phyloP scores from a whole-genome alignment of 2,888 invertebrate genomes.

The Drosophila quinaria region DNA sequence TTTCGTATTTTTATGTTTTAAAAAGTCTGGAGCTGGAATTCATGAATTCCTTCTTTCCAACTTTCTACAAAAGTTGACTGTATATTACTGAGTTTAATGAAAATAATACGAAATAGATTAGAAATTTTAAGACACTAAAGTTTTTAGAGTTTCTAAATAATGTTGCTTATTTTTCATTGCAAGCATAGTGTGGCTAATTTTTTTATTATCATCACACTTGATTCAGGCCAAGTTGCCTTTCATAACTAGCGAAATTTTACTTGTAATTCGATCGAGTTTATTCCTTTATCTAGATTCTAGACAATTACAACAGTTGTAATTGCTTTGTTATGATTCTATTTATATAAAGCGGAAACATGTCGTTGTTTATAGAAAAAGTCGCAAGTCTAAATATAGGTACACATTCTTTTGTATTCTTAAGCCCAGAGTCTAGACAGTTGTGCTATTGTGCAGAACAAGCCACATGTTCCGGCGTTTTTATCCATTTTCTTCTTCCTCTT shows the following conservation, averaged over 20 bases:
- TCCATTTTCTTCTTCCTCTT: neutral
- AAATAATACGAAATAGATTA: too few relatives aligned
- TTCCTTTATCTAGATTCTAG: neutral
- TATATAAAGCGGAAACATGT: slow-evolving; percentile 4
- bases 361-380: slow-evolving; percentile 2
- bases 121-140: too few relatives aligned
- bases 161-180: too few relatives aligned
- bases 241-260: neutral
- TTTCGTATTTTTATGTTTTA: too few relatives aligned
- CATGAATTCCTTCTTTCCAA: too few relatives aligned
- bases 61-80: too few relatives aligned
- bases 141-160: too few relatives aligned
- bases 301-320: neutral
- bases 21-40: neutral
- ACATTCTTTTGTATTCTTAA: slow-evolving; percentile 12
- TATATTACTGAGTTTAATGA: too few relatives aligned
- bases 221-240: neutral
- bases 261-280: neutral
- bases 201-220: neutral
- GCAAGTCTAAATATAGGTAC: slow-evolving; percentile 14
- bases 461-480: slow-evolving; percentile 9
- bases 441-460: slow-evolving; percentile 8
- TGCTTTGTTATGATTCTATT: neutral
- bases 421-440: slow-evolving; percentile 27
- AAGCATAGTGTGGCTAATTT: neutral